These are phyloP conservation scores for Chrysemys picta DNA, from an alignment of 2,113 vertebrate genomes.

Conservation along the genomic window DNA sequence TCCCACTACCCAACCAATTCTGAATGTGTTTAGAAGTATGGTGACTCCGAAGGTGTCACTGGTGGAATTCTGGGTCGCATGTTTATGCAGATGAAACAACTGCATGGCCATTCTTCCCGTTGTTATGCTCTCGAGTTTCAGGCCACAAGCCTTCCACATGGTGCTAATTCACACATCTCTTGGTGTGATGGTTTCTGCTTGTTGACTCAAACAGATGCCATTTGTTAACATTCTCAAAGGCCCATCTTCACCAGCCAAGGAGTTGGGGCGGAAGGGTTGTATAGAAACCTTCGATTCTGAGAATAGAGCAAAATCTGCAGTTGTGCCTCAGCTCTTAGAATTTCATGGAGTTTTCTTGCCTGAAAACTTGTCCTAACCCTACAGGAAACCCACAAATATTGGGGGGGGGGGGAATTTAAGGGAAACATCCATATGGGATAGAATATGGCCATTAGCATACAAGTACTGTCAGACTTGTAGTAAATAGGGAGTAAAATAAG, in stretches of 20 bases:
- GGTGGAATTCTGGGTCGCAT: not conserved
- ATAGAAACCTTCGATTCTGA: not conserved
- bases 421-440: not conserved
- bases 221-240: not conserved
- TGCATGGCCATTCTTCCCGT: not conserved
- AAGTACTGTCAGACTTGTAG: not conserved
- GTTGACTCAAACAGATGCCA: accelerated
- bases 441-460: constrained; percentile 4
- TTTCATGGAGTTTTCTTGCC: not conserved
- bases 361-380: not conserved
- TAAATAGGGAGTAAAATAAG: not conserved
- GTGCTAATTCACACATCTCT: not conserved
- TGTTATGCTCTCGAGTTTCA: not conserved
- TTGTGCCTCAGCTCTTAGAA: not conserved
- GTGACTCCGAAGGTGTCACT: not conserved
- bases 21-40: not conserved
- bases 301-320: not conserved
- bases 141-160: accelerated
- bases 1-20: not conserved
- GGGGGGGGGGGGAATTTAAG: not conserved
- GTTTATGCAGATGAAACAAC: not conserved
- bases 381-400: too few species aligned
- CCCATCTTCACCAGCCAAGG: not conserved
- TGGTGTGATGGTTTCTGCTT: not conserved
- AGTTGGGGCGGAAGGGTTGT: not conserved